Conservation (phyloP, 2,888 invertebrate species). For the Mimas tiliae region DNA sequence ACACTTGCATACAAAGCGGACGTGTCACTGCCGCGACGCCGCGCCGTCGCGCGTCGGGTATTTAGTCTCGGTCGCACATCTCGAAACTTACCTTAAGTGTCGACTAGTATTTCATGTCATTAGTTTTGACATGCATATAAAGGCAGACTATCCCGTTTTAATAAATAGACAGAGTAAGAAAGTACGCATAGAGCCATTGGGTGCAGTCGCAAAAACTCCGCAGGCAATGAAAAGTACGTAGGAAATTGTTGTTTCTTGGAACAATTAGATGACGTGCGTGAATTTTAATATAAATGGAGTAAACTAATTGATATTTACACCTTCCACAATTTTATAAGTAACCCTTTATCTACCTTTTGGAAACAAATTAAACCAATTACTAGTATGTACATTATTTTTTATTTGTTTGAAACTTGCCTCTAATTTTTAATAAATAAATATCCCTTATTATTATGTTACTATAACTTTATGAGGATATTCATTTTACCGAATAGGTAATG, state of each 20-base stretch:
- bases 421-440: neutral
- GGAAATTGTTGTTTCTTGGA: neutral
- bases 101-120: neutral
- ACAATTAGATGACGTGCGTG: neutral
- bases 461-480: neutral
- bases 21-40: too few species aligned
- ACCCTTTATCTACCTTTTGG: too few species aligned
- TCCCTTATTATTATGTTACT: neutral
- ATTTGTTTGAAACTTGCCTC: neutral
- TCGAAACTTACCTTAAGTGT: too few species aligned
- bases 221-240: neutral
- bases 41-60: too few species aligned
- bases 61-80: too few species aligned
- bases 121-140: neutral
- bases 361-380: too few species aligned
- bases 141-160: neutral
- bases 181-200: neutral
- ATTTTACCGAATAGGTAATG: neutral
- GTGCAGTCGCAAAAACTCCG: conserved; percentile 3
- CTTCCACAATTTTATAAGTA: too few species aligned
- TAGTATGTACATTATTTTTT: neutral
- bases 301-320: neutral
- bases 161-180: neutral
- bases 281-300: neutral
- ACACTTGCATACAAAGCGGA: too few species aligned